A percentile compares a stretch with the other conserved stretches of the same genome.
phyloP scores from a whole-genome alignment of 2,113 vertebrate genomes.

The Kryptolebias marmoratus region DNA sequence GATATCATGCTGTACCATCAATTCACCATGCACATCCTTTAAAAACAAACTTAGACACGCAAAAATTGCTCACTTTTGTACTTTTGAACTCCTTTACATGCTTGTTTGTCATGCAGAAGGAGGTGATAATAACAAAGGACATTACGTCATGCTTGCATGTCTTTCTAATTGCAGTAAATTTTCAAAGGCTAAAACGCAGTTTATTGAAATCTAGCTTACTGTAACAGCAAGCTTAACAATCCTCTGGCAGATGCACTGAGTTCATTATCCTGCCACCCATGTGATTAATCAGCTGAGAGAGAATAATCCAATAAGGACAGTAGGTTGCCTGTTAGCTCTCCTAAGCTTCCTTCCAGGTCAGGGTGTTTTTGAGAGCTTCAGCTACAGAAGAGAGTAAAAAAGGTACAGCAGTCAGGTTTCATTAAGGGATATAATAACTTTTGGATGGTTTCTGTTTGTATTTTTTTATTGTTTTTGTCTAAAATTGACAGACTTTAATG shows the following conservation, averaged over 20 bases:
- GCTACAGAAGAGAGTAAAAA: constrained; percentile 26
- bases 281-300: constrained; percentile 69
- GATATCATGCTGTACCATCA: too few relatives aligned
- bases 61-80: too few relatives aligned
- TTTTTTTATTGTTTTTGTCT: constrained; percentile 3
- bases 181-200: too few relatives aligned
- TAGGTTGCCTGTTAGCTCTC: constrained; percentile 37
- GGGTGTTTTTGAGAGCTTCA: constrained; percentile 58
- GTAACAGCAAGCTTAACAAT: constrained; percentile 12
- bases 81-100: too few relatives aligned
- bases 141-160: too few relatives aligned
- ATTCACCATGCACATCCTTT: too few relatives aligned
- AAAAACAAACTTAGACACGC: too few relatives aligned
- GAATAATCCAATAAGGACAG: constrained; percentile 68
- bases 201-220: neutral
- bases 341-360: constrained; percentile 66
- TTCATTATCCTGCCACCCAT: constrained; percentile 32
- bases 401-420: neutral
- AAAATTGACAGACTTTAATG: neutral
- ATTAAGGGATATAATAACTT: neutral
- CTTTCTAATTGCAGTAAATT: too few relatives aligned
- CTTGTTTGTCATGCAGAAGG: too few relatives aligned
- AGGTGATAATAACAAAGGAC: too few relatives aligned
- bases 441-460: neutral
- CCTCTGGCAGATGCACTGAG: constrained; percentile 25